Evolutionary conservation across 2,797 vertebrate genomes (phyloP), one percentile per base, ranked within the genome.

Genomic region (Potorous gilbertii): DNA sequence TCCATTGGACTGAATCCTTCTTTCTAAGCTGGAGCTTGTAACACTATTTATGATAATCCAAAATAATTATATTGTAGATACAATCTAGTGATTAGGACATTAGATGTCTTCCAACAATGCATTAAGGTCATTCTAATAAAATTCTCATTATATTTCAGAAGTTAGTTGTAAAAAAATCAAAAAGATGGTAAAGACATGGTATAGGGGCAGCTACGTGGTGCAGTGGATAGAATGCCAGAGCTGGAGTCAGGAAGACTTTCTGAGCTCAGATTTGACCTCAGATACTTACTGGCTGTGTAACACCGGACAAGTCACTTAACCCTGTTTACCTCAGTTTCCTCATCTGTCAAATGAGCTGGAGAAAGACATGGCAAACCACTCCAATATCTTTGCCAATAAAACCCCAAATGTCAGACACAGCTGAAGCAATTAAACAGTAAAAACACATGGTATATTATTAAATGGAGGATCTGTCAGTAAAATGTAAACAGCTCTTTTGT

Each of bases 1-100:
- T n/a, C 4, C 1, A 3, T 92, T 95, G 91, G 57, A 90, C 90
- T 66, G 66, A 66, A 90, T 92, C 54, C 59, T 59, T 93, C 91
- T 95, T 93, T 81, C 59, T 1, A 3, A 12, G 91, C 31, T 91
- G 56, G 62, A 57, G 56, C 92, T 89, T 50, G 34, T 40, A 90
- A 56, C 56, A 54, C 8, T 52, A 55, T 29, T 66, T 90, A 52
- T 54, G n/a, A 90, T 21, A 27, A 74, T 21, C 10, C 0, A 0
- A 0, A 0, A 16, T 74, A 56, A 74, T 90, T 94, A 62, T 55
- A 24, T 24, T 18, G 90, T 89, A 92, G 56, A 59, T 74, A 10
- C 11, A 28, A 18, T 34, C 91, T 55, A 93, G 91, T 31, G 55
- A 52, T 90, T 52, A 13, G 66, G n/a, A 55, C 0, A 0, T 56